A percentile compares a stretch with the other conserved stretches of the same genome.
These are phyloP conservation scores for Trichopoda pennipes DNA, from an alignment of 2,888 invertebrate species.

Conservation along the genomic window DNA sequence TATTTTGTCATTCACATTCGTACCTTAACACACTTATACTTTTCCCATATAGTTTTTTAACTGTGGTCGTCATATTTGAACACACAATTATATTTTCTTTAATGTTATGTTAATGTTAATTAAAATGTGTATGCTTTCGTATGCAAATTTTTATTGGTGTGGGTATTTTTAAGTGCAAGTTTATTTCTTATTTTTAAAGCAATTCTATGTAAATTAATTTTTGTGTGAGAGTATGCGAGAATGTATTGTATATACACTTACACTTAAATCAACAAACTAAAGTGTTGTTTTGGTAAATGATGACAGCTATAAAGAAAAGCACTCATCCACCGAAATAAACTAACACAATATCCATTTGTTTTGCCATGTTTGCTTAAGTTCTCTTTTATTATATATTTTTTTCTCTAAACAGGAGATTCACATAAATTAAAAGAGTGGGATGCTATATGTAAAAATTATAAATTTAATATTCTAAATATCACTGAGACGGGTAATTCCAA, in stretches of 20 bases:
- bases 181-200: too few relatives aligned
- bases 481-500: too few relatives aligned
- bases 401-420: slow-evolving; percentile 21
- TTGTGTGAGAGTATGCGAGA: not conserved
- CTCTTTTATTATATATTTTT: slow-evolving; percentile 17
- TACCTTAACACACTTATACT: slow-evolving; percentile 1
- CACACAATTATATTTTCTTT: not conserved
- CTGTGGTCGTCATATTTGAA: not conserved
- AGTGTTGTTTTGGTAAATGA: slow-evolving; percentile 52
- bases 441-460: not conserved
- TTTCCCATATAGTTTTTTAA: not conserved
- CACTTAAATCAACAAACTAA: slow-evolving; percentile 33
- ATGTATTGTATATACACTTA: not conserved
- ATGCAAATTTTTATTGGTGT: slow-evolving; percentile 4
- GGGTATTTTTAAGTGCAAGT: not conserved
- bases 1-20: not conserved
- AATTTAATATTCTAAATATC: too few relatives aligned
- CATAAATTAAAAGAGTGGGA: slow-evolving; percentile 10
- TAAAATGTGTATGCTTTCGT: not conserved
- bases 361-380: not conserved
- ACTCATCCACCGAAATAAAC: slow-evolving; percentile 54
- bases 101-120: too few relatives aligned
- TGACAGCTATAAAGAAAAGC: slow-evolving; percentile 52
- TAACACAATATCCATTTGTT: slow-evolving; percentile 17
- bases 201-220: not conserved